These are phyloP conservation scores for Ascaphus truei DNA, from an alignment of 2,113 vertebrate species.

Conservation along the genomic window DNA sequence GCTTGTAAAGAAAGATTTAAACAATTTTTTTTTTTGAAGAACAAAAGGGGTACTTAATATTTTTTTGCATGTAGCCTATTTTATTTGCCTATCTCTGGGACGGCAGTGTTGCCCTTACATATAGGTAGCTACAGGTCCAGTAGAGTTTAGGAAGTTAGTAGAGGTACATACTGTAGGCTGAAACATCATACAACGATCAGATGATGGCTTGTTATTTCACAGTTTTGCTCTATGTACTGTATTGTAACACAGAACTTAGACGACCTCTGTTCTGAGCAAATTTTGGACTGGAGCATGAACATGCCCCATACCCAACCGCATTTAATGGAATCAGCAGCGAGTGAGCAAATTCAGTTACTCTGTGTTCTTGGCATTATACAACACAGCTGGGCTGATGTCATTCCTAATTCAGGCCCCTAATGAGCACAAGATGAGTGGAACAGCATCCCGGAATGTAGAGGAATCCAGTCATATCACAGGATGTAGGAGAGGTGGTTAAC, in stretches of 20 bases:
- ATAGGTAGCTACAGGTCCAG: too few species aligned
- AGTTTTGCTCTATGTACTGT: too few species aligned
- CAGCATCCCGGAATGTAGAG: too few species aligned
- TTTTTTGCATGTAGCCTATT: too few species aligned
- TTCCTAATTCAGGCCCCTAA: not conserved
- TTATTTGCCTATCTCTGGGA: too few species aligned
- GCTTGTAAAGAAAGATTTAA: too few species aligned
- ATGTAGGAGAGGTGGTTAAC: not conserved
- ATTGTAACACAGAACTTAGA: not conserved
- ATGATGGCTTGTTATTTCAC: slow-evolving; percentile 1
- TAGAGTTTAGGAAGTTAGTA: too few species aligned
- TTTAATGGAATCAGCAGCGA: not conserved
- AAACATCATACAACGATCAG: not conserved
- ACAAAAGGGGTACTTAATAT: too few species aligned
- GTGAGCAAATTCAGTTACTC: slow-evolving; percentile 20
- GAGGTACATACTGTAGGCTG: too few species aligned
- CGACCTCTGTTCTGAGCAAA: not conserved
- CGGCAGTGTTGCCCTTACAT: too few species aligned
- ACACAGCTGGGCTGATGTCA: slow-evolving; percentile 28
- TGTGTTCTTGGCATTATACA: slow-evolving; percentile 21
- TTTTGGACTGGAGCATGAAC: not conserved
- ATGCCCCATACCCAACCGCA: not conserved
- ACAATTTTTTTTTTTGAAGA: too few species aligned
- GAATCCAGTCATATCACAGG: not conserved
- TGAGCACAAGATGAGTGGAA: not conserved